These are phyloP conservation scores for Xiphydria camelus DNA, from an alignment of 2,888 invertebrate genomes.

Conservation along the genomic window DNA sequence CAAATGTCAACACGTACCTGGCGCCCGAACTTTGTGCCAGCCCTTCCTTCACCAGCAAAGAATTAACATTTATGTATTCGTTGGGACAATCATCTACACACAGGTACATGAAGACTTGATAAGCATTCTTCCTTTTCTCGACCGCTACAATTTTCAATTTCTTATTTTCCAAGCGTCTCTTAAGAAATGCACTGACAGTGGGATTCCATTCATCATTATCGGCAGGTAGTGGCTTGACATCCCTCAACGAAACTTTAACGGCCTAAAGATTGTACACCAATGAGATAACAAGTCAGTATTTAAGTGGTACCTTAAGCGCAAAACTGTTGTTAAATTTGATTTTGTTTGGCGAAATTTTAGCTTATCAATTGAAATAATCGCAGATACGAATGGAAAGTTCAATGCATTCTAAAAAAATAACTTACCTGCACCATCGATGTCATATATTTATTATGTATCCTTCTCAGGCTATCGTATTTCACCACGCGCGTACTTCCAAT, in stretches of 20 bases:
- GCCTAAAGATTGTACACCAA: conserved; percentile 38
- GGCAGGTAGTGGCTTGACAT: conserved; percentile 54
- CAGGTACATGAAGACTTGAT: conserved; percentile 34
- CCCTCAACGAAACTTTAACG: conserved; percentile 37
- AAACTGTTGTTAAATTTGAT: too few species aligned
- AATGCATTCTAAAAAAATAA: conserved; percentile 1
- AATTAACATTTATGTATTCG: conserved; percentile 60
- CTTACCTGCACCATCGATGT: conserved; percentile 61
- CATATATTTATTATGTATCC: conserved; percentile 59
- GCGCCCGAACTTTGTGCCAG: conserved; percentile 61
- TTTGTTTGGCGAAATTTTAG: too few species aligned
- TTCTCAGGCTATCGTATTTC: conserved; percentile 60
- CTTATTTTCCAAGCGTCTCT: conserved; percentile 46
- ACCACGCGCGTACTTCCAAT: conserved; percentile 62
- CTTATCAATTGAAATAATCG: conserved; percentile 44
- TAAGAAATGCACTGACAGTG: conserved; percentile 50
- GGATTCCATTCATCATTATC: conserved; percentile 53
- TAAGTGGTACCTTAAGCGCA: too few species aligned
- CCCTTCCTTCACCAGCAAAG: conserved; percentile 59
- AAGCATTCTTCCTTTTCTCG: conserved; percentile 30
- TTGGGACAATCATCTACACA: too few species aligned
- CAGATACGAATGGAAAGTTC: conserved; percentile 8
- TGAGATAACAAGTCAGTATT: too few species aligned
- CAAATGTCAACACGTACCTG: conserved; percentile 58
- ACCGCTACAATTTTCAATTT: conserved; percentile 54